Evolutionary conservation across 64 coral and sea anemone species (phyloP).

Genomic region (Dendronephthya gigantea): DNA sequence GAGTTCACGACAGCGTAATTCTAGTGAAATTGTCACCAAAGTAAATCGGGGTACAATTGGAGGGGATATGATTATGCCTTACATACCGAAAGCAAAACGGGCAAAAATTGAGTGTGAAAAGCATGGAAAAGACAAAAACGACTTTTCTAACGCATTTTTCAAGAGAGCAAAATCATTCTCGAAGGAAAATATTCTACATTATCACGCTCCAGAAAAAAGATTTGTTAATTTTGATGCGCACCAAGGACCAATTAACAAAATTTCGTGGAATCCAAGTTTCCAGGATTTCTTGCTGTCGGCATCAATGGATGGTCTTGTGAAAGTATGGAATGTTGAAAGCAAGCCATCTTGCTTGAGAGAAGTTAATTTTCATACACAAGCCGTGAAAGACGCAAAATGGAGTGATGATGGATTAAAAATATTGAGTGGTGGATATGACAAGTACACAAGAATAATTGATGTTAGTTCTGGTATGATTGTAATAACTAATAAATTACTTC

Average conservation of each 20-base stretch:
- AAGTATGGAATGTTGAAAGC: constrained; percentile 56
- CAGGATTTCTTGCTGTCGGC: constrained; percentile 60
- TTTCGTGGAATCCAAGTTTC: constrained; percentile 53
- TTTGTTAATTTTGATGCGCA: constrained; percentile 44
- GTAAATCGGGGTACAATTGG: no score
- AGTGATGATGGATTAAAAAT: constrained; percentile 47
- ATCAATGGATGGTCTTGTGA: constrained; percentile 66
- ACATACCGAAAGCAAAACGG: not conserved
- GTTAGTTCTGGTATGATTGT: constrained; percentile 48
- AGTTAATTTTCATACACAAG: constrained; percentile 46
- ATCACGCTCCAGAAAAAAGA: constrained; percentile 28
- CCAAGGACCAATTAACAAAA: constrained; percentile 43
- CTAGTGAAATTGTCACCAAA: no score
- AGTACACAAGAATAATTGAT: constrained; percentile 53
- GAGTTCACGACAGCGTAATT: no score
- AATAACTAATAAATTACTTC: not conserved
- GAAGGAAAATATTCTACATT: not conserved
- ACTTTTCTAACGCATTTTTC: not conserved
- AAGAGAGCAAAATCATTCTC: not conserved
- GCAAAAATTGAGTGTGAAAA: not conserved
- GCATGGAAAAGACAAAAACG: not conserved
- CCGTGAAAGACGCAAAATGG: constrained; percentile 77
- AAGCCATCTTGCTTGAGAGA: constrained; percentile 17
- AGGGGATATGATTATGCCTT: not conserved
- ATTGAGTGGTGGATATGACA: constrained; percentile 91